These are phyloP conservation scores for Parapristionchus giblindavisi DNA, from an alignment of 2,888 invertebrate species.

Conservation along the genomic window DNA sequence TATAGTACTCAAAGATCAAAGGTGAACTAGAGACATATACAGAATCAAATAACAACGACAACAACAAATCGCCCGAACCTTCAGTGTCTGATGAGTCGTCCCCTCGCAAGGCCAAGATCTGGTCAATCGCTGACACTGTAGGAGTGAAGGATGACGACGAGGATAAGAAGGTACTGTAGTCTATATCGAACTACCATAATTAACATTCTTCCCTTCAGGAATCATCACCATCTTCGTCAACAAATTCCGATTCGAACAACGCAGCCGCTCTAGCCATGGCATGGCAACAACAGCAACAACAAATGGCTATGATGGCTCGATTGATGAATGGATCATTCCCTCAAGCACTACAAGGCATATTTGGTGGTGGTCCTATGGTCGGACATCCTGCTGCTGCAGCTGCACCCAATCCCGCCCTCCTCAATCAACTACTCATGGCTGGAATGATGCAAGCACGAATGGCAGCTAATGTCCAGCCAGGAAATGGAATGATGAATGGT, in stretches of 20 bases:
- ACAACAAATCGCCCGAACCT: slow-evolving; percentile 1
- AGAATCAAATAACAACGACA: slow-evolving; percentile 40
- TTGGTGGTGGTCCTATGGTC: too few species aligned
- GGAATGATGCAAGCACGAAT: slow-evolving; percentile 28
- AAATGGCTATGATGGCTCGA: not conserved
- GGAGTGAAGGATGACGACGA: slow-evolving; percentile 28
- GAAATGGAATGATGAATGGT: not conserved
- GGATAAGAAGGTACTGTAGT: slow-evolving; percentile 33
- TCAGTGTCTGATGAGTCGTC: slow-evolving; percentile 22
- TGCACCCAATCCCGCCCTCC: not conserved
- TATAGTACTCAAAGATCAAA: not conserved
- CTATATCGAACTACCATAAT: not conserved
- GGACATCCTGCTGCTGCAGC: not conserved
- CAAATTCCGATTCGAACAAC: slow-evolving; percentile 8
- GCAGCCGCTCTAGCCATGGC: slow-evolving; percentile 7
- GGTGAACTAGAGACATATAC: not conserved
- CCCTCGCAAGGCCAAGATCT: slow-evolving; percentile 55
- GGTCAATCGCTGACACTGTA: slow-evolving; percentile 60
- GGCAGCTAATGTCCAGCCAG: not conserved
- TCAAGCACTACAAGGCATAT: too few species aligned
- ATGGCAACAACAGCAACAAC: slow-evolving; percentile 29
- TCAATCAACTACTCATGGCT: slow-evolving; percentile 10
- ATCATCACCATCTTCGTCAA: slow-evolving; percentile 45
- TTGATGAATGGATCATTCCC: too few species aligned
- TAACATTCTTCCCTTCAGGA: slow-evolving; percentile 40